phyloP scores from a whole-genome alignment of 2,113 vertebrate species.

The Mastomys coucha region DNA sequence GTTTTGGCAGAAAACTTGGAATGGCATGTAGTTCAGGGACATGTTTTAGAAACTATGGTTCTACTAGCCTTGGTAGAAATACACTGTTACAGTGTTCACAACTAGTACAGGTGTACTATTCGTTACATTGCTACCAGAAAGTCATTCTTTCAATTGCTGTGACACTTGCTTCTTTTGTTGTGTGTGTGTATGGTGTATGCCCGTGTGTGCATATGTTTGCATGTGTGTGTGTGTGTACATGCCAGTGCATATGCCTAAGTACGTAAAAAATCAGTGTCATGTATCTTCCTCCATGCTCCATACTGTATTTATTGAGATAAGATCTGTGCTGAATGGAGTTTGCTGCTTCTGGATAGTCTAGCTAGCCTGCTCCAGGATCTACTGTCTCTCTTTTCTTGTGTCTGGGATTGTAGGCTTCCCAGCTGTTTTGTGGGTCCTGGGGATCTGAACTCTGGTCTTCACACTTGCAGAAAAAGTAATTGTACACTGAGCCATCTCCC shows the following conservation, averaged over 20 bases:
- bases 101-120: background rate
- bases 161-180: background rate
- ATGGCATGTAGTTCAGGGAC: background rate
- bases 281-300: no score
- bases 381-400: background rate
- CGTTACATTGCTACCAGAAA: background rate
- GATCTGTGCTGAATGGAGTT: background rate
- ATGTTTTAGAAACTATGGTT: background rate
- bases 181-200: background rate
- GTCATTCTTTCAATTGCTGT: background rate
- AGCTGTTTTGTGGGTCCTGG: background rate
- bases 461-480: background rate
- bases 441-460: background rate
- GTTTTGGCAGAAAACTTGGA: slow-evolving; percentile 1
- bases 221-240: background rate
- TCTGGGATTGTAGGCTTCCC: background rate
- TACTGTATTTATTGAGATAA: background rate
- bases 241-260: background rate
- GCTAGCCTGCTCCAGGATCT: background rate
- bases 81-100: background rate
- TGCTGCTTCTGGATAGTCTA: background rate
- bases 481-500: background rate
- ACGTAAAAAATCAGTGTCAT: background rate
- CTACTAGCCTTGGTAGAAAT: background rate
- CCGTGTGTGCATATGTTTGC: background rate